Percentiles rank a stretch among this genome's conserved stretches.
Evolutionary conservation across 2,888 invertebrate genomes (phyloP).

Genomic region (Aelia acuminata): DNA sequence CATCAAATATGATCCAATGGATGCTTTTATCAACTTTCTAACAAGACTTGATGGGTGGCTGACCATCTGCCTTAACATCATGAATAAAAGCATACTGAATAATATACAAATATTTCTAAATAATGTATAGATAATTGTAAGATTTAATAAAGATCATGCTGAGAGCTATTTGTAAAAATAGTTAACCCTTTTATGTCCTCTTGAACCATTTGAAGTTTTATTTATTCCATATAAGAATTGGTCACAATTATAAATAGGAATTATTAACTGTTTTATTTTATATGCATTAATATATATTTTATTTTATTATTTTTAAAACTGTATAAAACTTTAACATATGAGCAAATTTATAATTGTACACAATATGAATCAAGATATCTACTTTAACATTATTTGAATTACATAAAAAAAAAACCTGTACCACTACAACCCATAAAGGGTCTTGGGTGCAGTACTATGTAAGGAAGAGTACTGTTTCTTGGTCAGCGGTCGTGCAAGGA

Average conservation of each 20-base stretch:
- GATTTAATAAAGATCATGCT: slow-evolving; percentile 53
- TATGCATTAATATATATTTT: neutral
- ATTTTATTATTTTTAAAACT: no score
- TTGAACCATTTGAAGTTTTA: neutral
- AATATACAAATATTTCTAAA: slow-evolving; percentile 6
- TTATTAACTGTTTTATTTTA: neutral
- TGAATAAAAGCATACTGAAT: neutral
- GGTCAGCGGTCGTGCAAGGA: no score
- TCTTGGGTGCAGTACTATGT: no score
- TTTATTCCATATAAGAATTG: neutral
- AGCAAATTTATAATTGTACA: no score
- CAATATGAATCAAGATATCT: no score
- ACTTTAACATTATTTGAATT: no score
- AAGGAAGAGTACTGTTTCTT: no score
- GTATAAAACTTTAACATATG: no score
- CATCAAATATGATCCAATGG: slow-evolving; percentile 13
- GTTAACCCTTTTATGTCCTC: slow-evolving; percentile 24
- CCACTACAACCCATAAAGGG: no score
- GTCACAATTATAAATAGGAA: neutral
- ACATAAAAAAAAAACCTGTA: no score
- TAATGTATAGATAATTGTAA: slow-evolving; percentile 50
- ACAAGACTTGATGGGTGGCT: neutral
- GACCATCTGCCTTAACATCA: neutral
- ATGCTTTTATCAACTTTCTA: neutral
- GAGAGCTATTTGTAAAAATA: slow-evolving; percentile 54